Conservation (phyloP, 2,888 invertebrate species). For the Stenchaetothrips biformis region DNA sequence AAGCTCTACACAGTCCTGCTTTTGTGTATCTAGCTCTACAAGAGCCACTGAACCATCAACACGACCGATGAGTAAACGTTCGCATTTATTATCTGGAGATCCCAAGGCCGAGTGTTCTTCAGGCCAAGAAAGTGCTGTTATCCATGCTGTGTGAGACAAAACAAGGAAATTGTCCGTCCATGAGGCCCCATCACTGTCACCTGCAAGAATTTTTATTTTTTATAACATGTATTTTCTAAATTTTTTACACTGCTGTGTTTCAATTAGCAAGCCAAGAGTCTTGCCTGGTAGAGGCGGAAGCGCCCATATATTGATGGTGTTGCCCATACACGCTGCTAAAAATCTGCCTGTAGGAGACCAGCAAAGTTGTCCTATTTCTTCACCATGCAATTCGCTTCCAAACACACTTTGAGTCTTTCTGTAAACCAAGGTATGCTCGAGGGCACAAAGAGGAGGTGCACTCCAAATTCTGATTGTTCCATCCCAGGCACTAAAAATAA, state of each 20-base stretch:
- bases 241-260: not conserved
- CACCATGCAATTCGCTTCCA: slow-evolving; percentile 51
- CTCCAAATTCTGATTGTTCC: slow-evolving; percentile 59
- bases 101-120: slow-evolving; percentile 39
- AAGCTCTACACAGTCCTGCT: slow-evolving; percentile 43
- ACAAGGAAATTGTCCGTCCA: slow-evolving; percentile 42
- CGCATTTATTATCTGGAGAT: slow-evolving; percentile 38
- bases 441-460: slow-evolving; percentile 44
- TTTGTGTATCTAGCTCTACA: slow-evolving; percentile 43
- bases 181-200: slow-evolving; percentile 33
- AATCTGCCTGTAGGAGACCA: slow-evolving; percentile 54
- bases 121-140: slow-evolving; percentile 53
- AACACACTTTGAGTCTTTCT: slow-evolving; percentile 49
- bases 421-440: slow-evolving; percentile 55
- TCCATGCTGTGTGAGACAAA: slow-evolving; percentile 48
- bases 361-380: slow-evolving; percentile 48
- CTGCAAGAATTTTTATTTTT: slow-evolving; percentile 28
- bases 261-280: too few species aligned
- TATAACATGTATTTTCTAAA: not conserved
- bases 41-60: slow-evolving; percentile 50
- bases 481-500: slow-evolving; percentile 51
- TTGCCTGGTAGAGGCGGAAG: slow-evolving; percentile 40
- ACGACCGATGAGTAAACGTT: slow-evolving; percentile 52
- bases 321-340: slow-evolving; percentile 55
- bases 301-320: slow-evolving; percentile 56